These are phyloP conservation scores for Syngnathus rostellatus DNA, from an alignment of 2,797 vertebrate genomes.

Conservation along the genomic window DNA sequence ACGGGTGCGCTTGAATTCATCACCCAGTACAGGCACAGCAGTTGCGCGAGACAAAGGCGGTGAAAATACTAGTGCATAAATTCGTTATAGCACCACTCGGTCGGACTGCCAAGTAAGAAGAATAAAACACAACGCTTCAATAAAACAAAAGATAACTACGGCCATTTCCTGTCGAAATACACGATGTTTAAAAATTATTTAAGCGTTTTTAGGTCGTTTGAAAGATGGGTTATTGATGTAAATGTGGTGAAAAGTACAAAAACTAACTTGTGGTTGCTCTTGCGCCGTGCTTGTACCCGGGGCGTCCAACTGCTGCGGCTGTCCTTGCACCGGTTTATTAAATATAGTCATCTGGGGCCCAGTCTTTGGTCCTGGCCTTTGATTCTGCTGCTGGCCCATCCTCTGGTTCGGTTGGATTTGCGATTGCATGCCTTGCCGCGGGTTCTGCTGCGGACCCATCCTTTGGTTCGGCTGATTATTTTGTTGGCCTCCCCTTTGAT, in stretches of 20 bases:
- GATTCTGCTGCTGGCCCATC: neutral
- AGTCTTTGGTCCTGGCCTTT: neutral
- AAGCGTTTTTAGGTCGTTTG: neutral
- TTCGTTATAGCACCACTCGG: conserved; percentile 20
- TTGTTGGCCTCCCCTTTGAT: neutral
- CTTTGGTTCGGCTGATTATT: conserved; percentile 14
- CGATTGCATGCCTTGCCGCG: neutral
- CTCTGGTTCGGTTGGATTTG: conserved; percentile 17
- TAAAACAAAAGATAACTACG: neutral
- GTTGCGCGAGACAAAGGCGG: neutral
- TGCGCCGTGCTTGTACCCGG: neutral
- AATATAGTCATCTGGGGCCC: neutral
- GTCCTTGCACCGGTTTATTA: neutral
- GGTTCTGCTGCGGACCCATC: conserved; percentile 3
- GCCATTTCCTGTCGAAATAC: neutral
- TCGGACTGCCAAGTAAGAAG: neutral
- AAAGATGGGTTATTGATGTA: neutral
- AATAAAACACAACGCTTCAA: neutral
- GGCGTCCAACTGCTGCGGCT: neutral
- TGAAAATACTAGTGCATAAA: neutral
- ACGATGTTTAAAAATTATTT: neutral
- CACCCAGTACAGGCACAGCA: too few species aligned
- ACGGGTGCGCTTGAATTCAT: neutral
- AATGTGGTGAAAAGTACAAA: neutral
- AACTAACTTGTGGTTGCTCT: conserved; percentile 14